Evolutionary conservation across 2,888 invertebrate species (phyloP), one percentile per base, ranked within the genome.

Genomic region (Chirona hameri): DNA sequence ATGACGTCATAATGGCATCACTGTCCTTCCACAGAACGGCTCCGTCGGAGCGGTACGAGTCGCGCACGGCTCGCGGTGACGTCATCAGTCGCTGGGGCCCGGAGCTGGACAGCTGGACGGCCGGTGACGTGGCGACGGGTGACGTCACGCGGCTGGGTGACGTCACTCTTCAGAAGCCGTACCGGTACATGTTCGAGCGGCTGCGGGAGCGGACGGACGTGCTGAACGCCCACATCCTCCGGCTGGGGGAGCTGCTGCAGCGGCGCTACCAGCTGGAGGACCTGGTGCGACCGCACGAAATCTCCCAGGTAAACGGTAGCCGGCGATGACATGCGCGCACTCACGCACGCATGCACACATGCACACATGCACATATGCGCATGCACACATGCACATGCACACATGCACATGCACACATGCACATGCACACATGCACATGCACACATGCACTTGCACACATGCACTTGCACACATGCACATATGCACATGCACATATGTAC

Each of bases 181-280:
- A 87, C 84, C 87, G 87, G 85, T 90, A 89, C 86, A 91, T 91
- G 91, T 90, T 90, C 86, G 90, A 91, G 86, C 89, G 89, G 82
- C 86, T 90, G 80, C 85, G 88, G 15, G 89, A 88, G 52, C 89
- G 89, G 85, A 88, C 88, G n/a, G 86, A 86, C 55, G 87, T 88
- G 81, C 84, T 91, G 81, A 88, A 89, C 85, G 87, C 88, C 79
- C 84, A 86, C 84, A 87, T 89, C 82, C 88, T 81, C n/a, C 24
- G 21, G 27, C 27, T 85, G 55, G 84, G 83, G 12, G 84, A 85
- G 46, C 81, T 83, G 79, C 82, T 85, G 82, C 72, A 83, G 46
- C 72, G 76, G 18, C 27, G 52, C 21, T 81, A 82, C 65, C 72
- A 69, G 10, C 72, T 82, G 46, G 84, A 85, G 48, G 85, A 86